Evolutionary conservation across 2,888 invertebrate genomes (phyloP), one percentile per base, ranked within the genome.

Genomic region (Phalera bucephala): DNA sequence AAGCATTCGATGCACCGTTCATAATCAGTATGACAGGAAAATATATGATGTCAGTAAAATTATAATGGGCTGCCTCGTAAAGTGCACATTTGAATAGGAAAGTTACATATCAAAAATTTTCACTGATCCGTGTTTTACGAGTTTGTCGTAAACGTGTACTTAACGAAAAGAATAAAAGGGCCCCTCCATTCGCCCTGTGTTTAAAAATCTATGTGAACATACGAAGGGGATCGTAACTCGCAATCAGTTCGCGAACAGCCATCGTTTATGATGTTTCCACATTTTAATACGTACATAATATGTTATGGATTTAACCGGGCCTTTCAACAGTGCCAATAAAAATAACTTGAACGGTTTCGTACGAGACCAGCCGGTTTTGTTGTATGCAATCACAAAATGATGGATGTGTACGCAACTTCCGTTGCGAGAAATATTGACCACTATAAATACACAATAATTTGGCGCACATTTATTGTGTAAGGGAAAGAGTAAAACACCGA

Each of bases 91-190:
- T 89, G 89, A 89, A 89, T 89, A 87, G 85, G 76, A 86, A 80
- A 81, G 87, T 88, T 80, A 88, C 89, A 87, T 88, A 88, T 89
- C 89, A 88, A 89, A 89, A 88, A 88, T 86, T 86, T 84, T 86
- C 89, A 87, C 77, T 86, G 87, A 89, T 87, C 88, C 88, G 86
- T 87, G 77, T 80, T 89, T 89, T 89, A 89, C 85, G 88, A 86
- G 82, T 72, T 70, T 63, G 80, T 87, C 89, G 85, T 89, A 89
- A 88, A 88, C 78, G 80, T 80, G 80, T 87, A 83, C 86, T 88
- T 85, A 86, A 78, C 76, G 69, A 71, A 63, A 72, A 76, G 81
- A 79, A 80, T 80, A 77, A 79, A 81, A 71, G 72, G 72, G 72
- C 51, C 73, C 79, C 77, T 72, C 67, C 64, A 68, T 72, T 67